These are phyloP conservation scores for Coelopa frigida DNA, from an alignment of 1,140 invertebrate species.

Conservation along the genomic window DNA sequence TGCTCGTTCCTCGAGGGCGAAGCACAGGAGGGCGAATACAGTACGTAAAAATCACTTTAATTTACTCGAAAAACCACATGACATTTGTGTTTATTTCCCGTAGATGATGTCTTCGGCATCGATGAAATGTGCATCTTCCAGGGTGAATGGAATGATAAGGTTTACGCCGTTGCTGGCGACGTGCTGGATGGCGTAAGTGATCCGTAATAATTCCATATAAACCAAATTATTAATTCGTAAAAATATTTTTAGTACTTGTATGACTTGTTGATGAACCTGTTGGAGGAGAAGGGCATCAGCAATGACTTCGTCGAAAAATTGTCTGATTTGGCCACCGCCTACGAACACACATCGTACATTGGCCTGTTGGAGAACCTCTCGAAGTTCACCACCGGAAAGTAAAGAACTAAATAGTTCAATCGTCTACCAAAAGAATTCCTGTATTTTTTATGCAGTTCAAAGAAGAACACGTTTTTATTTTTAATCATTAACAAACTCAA, in stretches of 20 bases:
- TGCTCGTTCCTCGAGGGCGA: constrained; percentile 69
- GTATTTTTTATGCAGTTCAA: no score
- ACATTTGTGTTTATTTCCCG: constrained; percentile 44
- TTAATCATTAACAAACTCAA: no score
- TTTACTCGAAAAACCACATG: background rate
- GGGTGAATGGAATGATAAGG: constrained; percentile 73
- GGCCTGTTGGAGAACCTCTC: constrained; percentile 76
- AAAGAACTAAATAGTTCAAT: no score
- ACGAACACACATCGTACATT: constrained; percentile 86
- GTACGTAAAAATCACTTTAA: constrained; percentile 7
- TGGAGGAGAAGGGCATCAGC: constrained; percentile 87
- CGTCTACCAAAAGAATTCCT: no score
- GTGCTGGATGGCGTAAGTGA: constrained; percentile 77
- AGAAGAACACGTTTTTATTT: no score
- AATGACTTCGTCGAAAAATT: constrained; percentile 87
- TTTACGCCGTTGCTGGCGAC: constrained; percentile 81
- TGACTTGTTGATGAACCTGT: constrained; percentile 85
- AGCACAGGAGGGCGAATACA: constrained; percentile 63
- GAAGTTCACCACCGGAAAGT: constrained; percentile 69
- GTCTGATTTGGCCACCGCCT: constrained; percentile 75
- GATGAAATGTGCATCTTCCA: constrained; percentile 80
- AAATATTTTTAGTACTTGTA: constrained; percentile 74
- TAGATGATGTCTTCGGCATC: constrained; percentile 74
- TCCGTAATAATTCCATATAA: background rate
- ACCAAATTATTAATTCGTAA: constrained; percentile 14